phyloP scores from a whole-genome alignment of 1,140 invertebrate species.

The Drosophila athabasca region DNA sequence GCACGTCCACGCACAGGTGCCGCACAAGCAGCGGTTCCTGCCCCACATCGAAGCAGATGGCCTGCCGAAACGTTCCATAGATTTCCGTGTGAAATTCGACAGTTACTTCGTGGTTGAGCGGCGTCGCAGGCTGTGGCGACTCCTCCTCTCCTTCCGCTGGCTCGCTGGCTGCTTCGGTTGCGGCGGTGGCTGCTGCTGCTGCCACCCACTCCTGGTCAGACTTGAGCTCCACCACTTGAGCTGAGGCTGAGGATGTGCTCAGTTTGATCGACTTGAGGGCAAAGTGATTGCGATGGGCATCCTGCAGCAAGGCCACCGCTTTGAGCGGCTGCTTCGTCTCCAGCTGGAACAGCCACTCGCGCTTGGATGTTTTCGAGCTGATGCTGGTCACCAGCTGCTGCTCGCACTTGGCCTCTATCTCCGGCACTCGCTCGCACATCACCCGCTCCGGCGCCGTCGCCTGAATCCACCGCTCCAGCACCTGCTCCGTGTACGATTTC shows the following conservation, averaged over 20 bases:
- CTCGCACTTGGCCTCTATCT: conserved; percentile 86
- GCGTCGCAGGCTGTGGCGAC: conserved; percentile 12
- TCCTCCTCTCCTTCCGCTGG: no score
- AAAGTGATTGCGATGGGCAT: conserved; percentile 90
- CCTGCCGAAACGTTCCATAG: conserved; percentile 92
- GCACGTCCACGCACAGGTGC: conserved; percentile 91
- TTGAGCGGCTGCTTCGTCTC: conserved; percentile 84
- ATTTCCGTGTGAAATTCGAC: conserved; percentile 89
- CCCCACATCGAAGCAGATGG: conserved; percentile 91
- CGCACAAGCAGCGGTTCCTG: conserved; percentile 88
- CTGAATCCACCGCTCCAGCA: conserved; percentile 87
- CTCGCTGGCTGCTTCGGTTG: neutral
- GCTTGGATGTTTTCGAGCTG: conserved; percentile 87
- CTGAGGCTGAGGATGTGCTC: conserved; percentile 56
- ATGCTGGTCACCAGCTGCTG: conserved; percentile 87
- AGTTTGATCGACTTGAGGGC: conserved; percentile 85
- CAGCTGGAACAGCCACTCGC: conserved; percentile 88
- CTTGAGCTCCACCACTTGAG: conserved; percentile 77
- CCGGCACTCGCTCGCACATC: conserved; percentile 86
- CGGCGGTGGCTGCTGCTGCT: conserved; percentile 17
- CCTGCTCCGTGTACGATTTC: conserved; percentile 87
- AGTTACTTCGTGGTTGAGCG: conserved; percentile 86
- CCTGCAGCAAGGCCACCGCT: conserved; percentile 89
- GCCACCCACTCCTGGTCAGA: conserved; percentile 87
- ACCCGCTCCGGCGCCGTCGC: conserved; percentile 85